Percentiles rank a stretch among this genome's conserved stretches.
Conservation (phyloP, 1,140 invertebrate species). For the Mylabris phalerata region DNA sequence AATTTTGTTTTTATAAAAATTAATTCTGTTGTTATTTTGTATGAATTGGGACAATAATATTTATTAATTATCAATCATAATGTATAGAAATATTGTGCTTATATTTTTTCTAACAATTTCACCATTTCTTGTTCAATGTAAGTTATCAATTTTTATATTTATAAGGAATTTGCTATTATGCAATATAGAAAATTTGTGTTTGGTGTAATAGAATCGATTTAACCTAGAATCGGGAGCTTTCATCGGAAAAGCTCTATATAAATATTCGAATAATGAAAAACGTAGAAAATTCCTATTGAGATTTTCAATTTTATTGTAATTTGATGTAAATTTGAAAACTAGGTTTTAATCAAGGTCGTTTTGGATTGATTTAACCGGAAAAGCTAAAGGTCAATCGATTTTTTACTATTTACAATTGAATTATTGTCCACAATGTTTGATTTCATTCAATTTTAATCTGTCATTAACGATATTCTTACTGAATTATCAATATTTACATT, state of each 20-base stretch:
- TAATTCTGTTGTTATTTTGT: neutral
- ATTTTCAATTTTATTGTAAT: neutral
- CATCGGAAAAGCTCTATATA: neutral
- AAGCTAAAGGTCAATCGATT: too few relatives aligned
- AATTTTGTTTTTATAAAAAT: constrained; percentile 4
- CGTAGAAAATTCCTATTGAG: neutral
- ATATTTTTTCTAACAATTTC: neutral
- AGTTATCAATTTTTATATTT: too few relatives aligned
- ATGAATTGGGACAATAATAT: constrained; percentile 15
- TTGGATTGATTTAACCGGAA: too few relatives aligned
- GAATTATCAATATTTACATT: too few relatives aligned
- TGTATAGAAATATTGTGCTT: neutral
- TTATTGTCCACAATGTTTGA: too few relatives aligned
- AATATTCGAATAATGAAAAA: neutral
- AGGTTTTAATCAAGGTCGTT: too few relatives aligned
- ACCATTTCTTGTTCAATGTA: neutral
- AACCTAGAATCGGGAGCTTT: constrained; percentile 7
- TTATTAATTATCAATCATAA: neutral
- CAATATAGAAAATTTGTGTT: constrained; percentile 1
- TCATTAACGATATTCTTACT: too few relatives aligned
- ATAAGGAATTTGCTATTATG: neutral
- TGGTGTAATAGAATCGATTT: constrained; percentile 11
- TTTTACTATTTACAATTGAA: too few relatives aligned
- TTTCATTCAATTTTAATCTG: too few relatives aligned
- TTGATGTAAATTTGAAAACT: neutral